Base-by-base conservation (phyloP, 2,888 invertebrate species). In the Philereme vetulata region DNA sequence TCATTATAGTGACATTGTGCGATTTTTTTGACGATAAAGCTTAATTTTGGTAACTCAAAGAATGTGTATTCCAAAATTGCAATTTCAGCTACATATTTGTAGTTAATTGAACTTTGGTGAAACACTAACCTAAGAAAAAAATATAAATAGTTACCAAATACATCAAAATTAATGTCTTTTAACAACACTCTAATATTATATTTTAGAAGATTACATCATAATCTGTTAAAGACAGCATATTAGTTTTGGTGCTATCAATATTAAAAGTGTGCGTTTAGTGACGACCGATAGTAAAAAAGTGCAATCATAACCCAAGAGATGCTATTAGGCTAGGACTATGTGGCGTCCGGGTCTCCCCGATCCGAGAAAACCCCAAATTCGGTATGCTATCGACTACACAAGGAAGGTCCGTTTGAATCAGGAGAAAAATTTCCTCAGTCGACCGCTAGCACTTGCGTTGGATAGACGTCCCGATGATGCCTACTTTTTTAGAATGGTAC, bases 121-220 rank as follows among this genome's bases (percentile, higher is more conserved):
- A 75, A 69, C 54, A 77, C 72, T 81, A 83, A 87, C 85, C 81
- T 83, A 86, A 79, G 77, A 65, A 69, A 78, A 76, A 73, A 84
- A 44, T 86, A 90, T 72, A 89, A 88, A 82, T 84, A 87, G 81
- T 83, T 84, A 89, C 85, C 81, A 78, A 86, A 84, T 74, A 83
- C 72, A 85, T 86, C 76, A 75, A 83, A 82, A 84, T 72, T 75
- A 78, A 81, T 86, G 88, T 90, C 86, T 90, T 90, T 89, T 87
- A 78, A 81, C 52, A 55, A 40, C 34, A 51, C 51, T 45, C 42
- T 44, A 0, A 38, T 49, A 47, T 51, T 38, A 40, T 4, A 38
- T 35, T 46, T 34, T 42, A 35, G 44, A 6, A 9, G 9, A 44
- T 21, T 11, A 6, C 21, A 5, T 4, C 10, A 5, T n/a, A n/a